phyloP scores from a whole-genome alignment of 2,888 invertebrate species.

The Abrostola triplasia region DNA sequence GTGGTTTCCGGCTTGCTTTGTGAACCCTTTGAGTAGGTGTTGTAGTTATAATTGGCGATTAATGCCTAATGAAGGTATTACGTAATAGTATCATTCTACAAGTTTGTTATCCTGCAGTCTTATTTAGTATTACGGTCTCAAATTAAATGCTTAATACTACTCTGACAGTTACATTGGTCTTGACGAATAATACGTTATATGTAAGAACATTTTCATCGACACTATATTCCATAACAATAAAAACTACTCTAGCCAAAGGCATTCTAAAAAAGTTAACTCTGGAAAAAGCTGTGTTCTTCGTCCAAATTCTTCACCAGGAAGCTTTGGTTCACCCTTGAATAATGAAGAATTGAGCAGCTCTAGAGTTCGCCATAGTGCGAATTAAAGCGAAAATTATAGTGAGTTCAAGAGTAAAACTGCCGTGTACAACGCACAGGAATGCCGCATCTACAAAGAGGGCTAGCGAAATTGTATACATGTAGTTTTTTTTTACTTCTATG shows the following conservation, averaged over 20 bases:
- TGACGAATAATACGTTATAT: no score
- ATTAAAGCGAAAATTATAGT: neutral
- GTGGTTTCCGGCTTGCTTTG: no score
- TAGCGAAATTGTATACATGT: slow-evolving; percentile 56
- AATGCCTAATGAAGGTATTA: no score
- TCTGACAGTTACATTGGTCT: no score
- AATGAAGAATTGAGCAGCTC: neutral
- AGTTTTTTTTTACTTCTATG: slow-evolving; percentile 45
- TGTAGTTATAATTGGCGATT: no score
- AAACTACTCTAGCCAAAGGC: neutral
- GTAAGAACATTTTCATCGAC: no score
- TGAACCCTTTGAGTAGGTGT: no score
- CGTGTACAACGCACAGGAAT: neutral
- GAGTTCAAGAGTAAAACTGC: neutral
- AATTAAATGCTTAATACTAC: no score
- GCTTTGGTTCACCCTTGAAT: slow-evolving; percentile 1
- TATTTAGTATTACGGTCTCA: no score
- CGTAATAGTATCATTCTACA: no score
- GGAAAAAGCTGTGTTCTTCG: neutral
- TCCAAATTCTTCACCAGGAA: neutral
- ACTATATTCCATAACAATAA: no score
- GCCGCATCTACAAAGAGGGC: slow-evolving; percentile 31
- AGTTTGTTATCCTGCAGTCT: no score
- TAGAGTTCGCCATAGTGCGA: neutral
- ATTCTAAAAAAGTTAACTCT: neutral